Percentiles rank a stretch among this genome's conserved stretches.
Evolutionary conservation across 2,888 invertebrate genomes (phyloP).

Genomic region (Geotrupes spiniger): DNA sequence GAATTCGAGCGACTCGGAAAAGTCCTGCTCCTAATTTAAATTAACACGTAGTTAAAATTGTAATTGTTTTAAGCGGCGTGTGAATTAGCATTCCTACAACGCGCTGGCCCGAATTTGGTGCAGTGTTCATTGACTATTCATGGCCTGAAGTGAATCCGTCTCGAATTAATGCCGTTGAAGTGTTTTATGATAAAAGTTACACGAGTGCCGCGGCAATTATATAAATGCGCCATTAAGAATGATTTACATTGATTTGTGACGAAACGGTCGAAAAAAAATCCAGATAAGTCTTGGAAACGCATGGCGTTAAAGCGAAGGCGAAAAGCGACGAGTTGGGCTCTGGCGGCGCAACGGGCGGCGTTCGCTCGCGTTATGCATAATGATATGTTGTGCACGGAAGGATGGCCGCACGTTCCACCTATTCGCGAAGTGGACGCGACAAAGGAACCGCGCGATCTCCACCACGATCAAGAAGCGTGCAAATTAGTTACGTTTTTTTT

Average conservation of each 20-base stretch:
- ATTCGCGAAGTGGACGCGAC: slow-evolving; percentile 25
- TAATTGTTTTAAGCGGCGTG: slow-evolving; percentile 1
- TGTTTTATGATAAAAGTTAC: no score
- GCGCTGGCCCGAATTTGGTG: not conserved
- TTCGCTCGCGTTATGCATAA: slow-evolving; percentile 25
- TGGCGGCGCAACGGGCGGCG: slow-evolving; percentile 16
- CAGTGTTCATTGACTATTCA: slow-evolving; percentile 3
- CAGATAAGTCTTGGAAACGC: no score
- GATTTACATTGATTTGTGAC: no score
- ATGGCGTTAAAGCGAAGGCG: no score
- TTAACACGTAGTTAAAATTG: no score
- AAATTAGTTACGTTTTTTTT: no score
- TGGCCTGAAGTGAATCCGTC: not conserved
- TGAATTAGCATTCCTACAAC: slow-evolving; percentile 2
- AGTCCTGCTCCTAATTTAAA: no score
- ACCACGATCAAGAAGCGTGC: no score
- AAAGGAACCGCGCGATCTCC: not conserved
- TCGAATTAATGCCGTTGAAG: not conserved
- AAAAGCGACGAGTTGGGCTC: slow-evolving; percentile 17
- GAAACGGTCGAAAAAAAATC: no score
- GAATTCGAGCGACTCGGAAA: no score
- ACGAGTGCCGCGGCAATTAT: no score
- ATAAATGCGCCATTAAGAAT: no score
- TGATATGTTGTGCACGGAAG: slow-evolving; percentile 29
- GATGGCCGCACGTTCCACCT: slow-evolving; percentile 27